Conservation (phyloP, 2,888 invertebrate genomes). For the Cheilosia scutellata region DNA sequence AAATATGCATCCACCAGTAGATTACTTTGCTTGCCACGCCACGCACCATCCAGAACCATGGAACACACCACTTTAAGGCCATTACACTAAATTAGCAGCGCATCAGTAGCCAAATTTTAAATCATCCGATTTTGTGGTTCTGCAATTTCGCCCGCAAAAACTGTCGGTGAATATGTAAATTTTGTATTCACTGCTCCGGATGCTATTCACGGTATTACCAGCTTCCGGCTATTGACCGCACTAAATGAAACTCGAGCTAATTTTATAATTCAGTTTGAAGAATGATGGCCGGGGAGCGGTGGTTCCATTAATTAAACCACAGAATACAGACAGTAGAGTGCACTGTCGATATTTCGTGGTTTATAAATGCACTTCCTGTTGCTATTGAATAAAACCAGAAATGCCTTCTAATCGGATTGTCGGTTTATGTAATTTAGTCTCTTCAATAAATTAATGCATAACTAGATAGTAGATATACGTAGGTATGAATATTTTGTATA, state of each 20-base stretch:
- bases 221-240: not conserved
- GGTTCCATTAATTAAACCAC: not conserved
- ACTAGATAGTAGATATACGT: too few species aligned
- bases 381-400: too few species aligned
- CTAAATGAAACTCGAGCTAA: not conserved
- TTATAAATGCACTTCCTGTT: not conserved
- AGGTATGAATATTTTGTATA: too few species aligned
- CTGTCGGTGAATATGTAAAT: not conserved
- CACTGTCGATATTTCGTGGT: not conserved
- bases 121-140: not conserved
- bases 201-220: not conserved
- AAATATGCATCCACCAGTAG: not conserved
- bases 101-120: slow-evolving; percentile 5
- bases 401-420: too few species aligned
- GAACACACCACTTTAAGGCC: not conserved
- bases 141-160: not conserved
- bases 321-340: not conserved
- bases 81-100: slow-evolving; percentile 3
- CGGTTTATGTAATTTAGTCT: too few species aligned
- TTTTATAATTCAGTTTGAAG: not conserved
- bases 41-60: not conserved
- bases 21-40: too few species aligned
- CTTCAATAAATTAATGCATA: too few species aligned
- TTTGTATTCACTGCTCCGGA: not conserved
- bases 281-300: not conserved